phyloP scores from a whole-genome alignment of 2,113 vertebrate genomes.

The Lamprotornis superbus region DNA sequence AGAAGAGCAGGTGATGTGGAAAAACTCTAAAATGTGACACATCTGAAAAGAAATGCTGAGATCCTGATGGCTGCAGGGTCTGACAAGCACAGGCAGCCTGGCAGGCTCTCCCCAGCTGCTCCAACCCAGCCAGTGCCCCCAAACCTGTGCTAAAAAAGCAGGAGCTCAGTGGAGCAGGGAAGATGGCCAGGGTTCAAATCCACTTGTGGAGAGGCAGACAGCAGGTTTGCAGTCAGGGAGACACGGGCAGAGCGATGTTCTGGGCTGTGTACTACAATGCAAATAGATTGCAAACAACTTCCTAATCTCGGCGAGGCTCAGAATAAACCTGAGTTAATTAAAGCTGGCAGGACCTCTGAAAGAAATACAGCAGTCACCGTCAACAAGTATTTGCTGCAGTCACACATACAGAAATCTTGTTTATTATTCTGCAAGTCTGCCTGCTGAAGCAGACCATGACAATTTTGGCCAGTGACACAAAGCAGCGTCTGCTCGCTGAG shows the following conservation, averaged over 20 bases:
- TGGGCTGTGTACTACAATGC: not conserved
- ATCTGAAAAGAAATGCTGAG: not conserved
- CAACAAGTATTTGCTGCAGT: not conserved
- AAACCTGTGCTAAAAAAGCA: not conserved
- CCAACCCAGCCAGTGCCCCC: not conserved
- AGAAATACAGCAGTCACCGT: not conserved
- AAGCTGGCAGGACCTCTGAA: conserved; percentile 20
- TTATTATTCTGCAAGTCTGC: not conserved
- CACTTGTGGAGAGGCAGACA: not conserved
- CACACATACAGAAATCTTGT: not conserved
- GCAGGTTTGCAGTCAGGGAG: not conserved
- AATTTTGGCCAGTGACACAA: not conserved
- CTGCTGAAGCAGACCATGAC: not conserved
- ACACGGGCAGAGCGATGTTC: not conserved
- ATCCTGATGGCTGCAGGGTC: not conserved
- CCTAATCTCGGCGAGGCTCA: not conserved
- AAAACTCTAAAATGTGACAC: not conserved
- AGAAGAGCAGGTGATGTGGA: accelerated
- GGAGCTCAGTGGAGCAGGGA: not conserved
- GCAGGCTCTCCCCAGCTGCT: not conserved
- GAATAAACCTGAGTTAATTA: conserved; percentile 20
- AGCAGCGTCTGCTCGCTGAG: not conserved
- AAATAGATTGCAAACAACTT: conserved; percentile 22
- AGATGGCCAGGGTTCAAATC: not conserved
- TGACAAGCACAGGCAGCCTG: not conserved